These are phyloP conservation scores for Myripristis jacobus DNA, from an alignment of 2,797 vertebrate species.

Conservation along the genomic window DNA sequence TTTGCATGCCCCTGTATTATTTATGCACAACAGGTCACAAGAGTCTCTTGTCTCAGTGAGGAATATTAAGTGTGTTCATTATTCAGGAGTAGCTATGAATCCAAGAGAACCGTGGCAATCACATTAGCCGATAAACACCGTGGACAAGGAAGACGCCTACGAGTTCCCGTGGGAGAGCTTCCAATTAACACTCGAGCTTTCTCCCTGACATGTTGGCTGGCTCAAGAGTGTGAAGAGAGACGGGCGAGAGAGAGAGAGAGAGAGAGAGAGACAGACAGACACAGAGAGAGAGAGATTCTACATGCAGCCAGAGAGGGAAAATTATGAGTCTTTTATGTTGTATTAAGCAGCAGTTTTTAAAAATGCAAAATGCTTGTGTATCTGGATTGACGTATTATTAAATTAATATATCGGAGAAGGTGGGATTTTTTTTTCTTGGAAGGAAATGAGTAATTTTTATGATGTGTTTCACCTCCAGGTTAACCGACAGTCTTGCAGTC, in stretches of 20 bases:
- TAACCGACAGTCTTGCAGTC: too few relatives aligned
- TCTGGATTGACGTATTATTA: too few relatives aligned
- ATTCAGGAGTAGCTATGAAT: slow-evolving; percentile 63
- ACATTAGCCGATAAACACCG: slow-evolving; percentile 69
- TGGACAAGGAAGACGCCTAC: slow-evolving; percentile 68
- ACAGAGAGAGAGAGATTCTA: background rate
- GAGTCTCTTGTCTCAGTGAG: slow-evolving; percentile 39
- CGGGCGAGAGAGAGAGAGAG: slow-evolving; percentile 10
- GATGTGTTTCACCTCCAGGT: background rate
- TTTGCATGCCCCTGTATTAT: slow-evolving; percentile 36
- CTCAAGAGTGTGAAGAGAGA: slow-evolving; percentile 42
- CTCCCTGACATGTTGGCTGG: slow-evolving; percentile 53
- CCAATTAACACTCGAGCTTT: slow-evolving; percentile 77
- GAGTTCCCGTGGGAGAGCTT: slow-evolving; percentile 67
- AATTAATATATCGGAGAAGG: background rate
- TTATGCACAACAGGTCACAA: slow-evolving; percentile 56
- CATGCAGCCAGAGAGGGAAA: slow-evolving; percentile 10
- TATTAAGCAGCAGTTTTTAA: slow-evolving; percentile 12
- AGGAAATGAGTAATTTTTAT: background rate
- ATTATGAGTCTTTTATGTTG: background rate
- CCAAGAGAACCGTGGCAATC: slow-evolving; percentile 66
- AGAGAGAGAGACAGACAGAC: background rate
- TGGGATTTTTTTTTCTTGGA: background rate
- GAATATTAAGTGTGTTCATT: slow-evolving; percentile 71
- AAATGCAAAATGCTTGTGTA: slow-evolving; percentile 2